Evolutionary conservation across 1,140 invertebrate species (phyloP), one percentile per base, ranked within the genome.

Genomic region (Lysiphlebus fabarum): DNA sequence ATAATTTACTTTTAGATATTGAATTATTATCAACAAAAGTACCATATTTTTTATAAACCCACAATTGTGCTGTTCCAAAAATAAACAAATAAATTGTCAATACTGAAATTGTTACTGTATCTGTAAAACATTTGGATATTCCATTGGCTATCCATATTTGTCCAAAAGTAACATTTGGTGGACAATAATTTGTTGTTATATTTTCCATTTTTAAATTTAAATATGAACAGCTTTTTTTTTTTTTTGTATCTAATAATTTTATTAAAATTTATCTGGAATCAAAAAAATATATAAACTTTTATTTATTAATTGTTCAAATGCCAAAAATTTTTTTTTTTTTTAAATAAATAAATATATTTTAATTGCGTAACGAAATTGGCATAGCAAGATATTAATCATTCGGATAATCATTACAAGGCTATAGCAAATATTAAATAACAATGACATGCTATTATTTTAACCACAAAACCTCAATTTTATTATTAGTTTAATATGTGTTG

Each of bases 111-210:
- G 86, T 84, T 33, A 93, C 74, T 0, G 93, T 95, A 61, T 96
- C 91, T 82, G 94, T 87, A 73, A 97, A 95, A 82, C 95, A 98
- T 74, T 90, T 88, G 34, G 93, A 94, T 62, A 93, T 84, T 44
- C 94, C 94, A 85, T 96, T 86, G 56, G 95, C 81, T 5, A 91
- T 79, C 93, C 93, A 96, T 61, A 93, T 80, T 65, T 92, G 84
- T 54, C 73, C 78, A 48, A 95, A 83, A 1, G 88, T 89, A 43
- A 90, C 82, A 71, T 92, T 93, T 12, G 88, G 86, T 51, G 90
- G 91, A 79, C 93, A 96, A 56, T 70, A 80, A 5, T 58, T 68
- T 51, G 76, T 71, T 33, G 55, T 17, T 33, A 37, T 43, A 50
- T 66, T 69, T 17, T 54, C 62, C 40, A 65, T 66, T 48, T 44